Base-by-base conservation (phyloP, 2,797 vertebrate genomes). In the Phrynocephalus guinanensis region DNA sequence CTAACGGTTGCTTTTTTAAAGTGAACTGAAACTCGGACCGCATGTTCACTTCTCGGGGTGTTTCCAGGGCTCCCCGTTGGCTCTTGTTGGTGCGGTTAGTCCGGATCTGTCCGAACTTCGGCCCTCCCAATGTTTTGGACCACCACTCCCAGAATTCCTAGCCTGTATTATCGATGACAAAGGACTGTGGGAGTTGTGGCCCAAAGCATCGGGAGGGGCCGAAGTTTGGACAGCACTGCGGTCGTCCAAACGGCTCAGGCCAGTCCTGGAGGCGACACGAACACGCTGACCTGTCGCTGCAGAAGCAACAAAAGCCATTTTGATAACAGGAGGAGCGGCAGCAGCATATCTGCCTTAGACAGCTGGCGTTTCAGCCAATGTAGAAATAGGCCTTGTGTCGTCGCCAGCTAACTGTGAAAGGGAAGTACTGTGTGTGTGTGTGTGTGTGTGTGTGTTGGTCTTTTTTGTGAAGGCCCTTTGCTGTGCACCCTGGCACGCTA, bases 61-160 rank as follows among this genome's bases (percentile, higher is more conserved):
- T 1, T n/a, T 4, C 3, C 28, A 20, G 0, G 1, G 1, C 26
- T 3, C n/a, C 9, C n/a, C 26, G 7, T 79, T 52, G 24, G 52
- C 52, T 10, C 52, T 56, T 56, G 52, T 56, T 56, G 75, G 18
- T 15, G 10, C 16, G 30, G 38, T 3, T 44, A 3, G 38, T 44
- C 38, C 38, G 38, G 38, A 4, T 1, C 38, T 44, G 38, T 44
- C 38, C 38, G 38, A 44, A 44, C 38, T 44, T 44, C 38, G 38
- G 38, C 38, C 38, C 38, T 3, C 38, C 38, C 38, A 2, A 44
- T 44, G 38, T 44, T 5, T 44, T 44, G 38, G 38, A 44, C 38
- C 38, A 44, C 38, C 3, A 44, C 3, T 3, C 38, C 38, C 38
- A 44, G 38, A 44, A 5, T 44, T 5, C 38, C 38, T 5, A 44